These are phyloP conservation scores for Drosophila maculinotata DNA, from an alignment of 2,888 invertebrate genomes.

Conservation along the genomic window DNA sequence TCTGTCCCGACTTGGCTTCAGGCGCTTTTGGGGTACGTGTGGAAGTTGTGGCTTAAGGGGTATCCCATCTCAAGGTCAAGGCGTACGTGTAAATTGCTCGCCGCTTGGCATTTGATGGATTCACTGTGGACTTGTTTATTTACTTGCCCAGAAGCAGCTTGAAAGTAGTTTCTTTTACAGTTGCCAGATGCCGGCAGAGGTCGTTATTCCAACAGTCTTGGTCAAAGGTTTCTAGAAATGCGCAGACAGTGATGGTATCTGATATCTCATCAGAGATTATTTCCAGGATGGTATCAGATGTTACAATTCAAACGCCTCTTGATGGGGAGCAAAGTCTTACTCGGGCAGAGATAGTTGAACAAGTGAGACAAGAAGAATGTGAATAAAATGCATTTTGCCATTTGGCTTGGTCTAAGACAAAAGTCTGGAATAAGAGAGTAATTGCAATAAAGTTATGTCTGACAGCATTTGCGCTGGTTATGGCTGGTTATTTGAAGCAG, in stretches of 20 bases:
- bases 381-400: constrained; percentile 38
- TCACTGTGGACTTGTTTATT: constrained; percentile 14
- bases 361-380: constrained; percentile 3
- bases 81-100: constrained; percentile 66
- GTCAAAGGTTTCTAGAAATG: no score
- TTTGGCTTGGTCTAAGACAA: constrained; percentile 30
- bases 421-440: constrained; percentile 50
- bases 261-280: background rate
- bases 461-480: constrained; percentile 40
- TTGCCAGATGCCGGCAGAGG: background rate
- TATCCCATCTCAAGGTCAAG: constrained; percentile 62
- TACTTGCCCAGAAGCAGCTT: constrained; percentile 9
- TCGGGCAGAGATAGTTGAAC: no score
- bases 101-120: constrained; percentile 50
- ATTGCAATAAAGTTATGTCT: constrained; percentile 68
- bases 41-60: background rate
- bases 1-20: constrained; percentile 29
- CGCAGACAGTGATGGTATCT: background rate
- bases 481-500: constrained; percentile 35
- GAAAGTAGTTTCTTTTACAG: constrained; percentile 22
- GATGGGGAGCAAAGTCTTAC: no score
- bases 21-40: background rate
- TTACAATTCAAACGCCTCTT: no score
- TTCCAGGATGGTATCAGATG: background rate
- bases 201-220: background rate